Evolutionary conservation across 2,888 invertebrate genomes (phyloP).

Genomic region (Drosophila diplacantha): DNA sequence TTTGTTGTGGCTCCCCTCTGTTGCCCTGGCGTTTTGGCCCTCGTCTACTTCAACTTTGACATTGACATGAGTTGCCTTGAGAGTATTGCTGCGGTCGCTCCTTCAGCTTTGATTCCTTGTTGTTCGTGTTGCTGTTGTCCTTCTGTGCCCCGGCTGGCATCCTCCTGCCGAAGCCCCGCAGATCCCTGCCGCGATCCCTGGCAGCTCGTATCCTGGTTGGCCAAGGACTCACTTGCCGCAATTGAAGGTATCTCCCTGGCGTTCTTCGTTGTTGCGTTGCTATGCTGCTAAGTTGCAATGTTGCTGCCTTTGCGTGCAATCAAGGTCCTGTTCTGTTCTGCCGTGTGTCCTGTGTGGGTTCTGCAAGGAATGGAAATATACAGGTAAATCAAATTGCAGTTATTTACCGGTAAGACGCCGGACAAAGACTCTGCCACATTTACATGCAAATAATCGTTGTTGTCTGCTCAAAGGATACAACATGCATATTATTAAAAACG

Average conservation of each 20-base stretch:
- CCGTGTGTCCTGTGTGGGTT: conserved; percentile 7
- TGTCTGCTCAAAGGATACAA: conserved; percentile 16
- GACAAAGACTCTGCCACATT: conserved; percentile 34
- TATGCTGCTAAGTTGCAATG: conserved; percentile 33
- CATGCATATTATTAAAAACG: conserved; percentile 25
- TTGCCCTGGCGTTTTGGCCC: conserved; percentile 8
- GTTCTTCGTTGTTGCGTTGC: conserved; percentile 78
- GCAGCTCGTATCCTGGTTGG: conserved; percentile 43
- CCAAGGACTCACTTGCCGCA: conserved; percentile 69
- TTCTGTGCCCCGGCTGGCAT: conserved; percentile 52
- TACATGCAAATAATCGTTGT: conserved; percentile 33
- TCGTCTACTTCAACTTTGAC: conserved; percentile 58
- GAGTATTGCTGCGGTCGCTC: conserved; percentile 61
- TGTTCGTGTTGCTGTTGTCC: conserved; percentile 13
- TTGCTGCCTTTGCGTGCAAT: conserved; percentile 50
- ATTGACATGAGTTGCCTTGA: conserved; percentile 69
- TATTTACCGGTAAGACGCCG: conserved; percentile 35
- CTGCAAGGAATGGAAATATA: conserved; percentile 41
- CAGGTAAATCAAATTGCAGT: conserved; percentile 36
- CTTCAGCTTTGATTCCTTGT: conserved; percentile 43
- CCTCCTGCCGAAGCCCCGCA: conserved; percentile 41
- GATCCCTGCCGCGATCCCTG: conserved; percentile 45
- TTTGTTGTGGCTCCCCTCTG: conserved; percentile 1
- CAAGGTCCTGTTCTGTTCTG: conserved; percentile 36
- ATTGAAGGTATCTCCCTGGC: conserved; percentile 75